Evolutionary conservation across 2,888 invertebrate genomes (phyloP), one percentile per base, ranked within the genome.

Genomic region (Lasioglossum pauxillum): DNA sequence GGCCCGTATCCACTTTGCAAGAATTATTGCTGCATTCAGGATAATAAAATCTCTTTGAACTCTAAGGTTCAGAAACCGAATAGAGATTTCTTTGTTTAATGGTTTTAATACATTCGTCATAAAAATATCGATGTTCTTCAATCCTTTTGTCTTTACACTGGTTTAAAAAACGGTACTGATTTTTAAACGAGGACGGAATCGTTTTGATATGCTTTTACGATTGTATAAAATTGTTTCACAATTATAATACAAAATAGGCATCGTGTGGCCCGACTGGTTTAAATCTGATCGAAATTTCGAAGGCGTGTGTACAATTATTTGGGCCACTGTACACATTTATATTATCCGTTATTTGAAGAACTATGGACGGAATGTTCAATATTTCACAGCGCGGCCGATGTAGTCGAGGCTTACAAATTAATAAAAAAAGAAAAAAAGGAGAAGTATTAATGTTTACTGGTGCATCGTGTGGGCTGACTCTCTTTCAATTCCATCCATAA

Each of bases 401-500:
- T 31, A 19, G 64, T 31, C 19, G 64, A 14, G 64, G 64, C 2
- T 64, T 64, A 16, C 64, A 64, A 64, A 64, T 64, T 16, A 64
- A 64, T 64, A 31, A 64, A 64, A 64, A 31, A 12, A 31, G 3
- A 31, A 31, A 31, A 31, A 19, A 57, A 12, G n/a, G 10, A 57
- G 16, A 31, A 31, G 31, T 64, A 64, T 64, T 64, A 64, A 64
- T 31, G 64, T 31, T 64, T 64, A 64, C 31, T 19, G 64, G 64
- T 31, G 64, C 64, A 64, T 64, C 64, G 64, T 64, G 64, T 19
- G 27, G 64, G 31, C 38, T 31, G 69, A 77, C 60, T 76, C 74
- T 57, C 75, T 72, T 84, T 72, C 72, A 75, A 57, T 86, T 80
- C n/a, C 53, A 75, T 74, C 49, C 14, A 57, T 41, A 72, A 75